Evolutionary conservation across 2,888 invertebrate species (phyloP).

Genomic region (Diarsia dahlii): DNA sequence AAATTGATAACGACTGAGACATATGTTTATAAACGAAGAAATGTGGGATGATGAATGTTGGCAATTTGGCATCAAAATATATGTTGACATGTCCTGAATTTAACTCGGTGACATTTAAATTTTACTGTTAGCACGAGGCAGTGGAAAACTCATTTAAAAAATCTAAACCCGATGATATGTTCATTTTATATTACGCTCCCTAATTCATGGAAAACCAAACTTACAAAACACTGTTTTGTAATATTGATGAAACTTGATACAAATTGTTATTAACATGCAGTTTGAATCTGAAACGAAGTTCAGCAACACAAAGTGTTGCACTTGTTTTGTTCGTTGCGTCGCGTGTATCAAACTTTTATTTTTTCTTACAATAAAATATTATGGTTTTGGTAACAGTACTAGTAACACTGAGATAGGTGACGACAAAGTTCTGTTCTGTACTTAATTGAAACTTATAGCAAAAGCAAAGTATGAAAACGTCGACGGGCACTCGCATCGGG

Average conservation of each 20-base stretch:
- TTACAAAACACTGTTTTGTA: not conserved
- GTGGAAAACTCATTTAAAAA: not conserved
- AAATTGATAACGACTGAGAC: not conserved
- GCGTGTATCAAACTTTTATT: too few relatives aligned
- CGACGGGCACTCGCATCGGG: not conserved
- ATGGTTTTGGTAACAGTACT: too few relatives aligned
- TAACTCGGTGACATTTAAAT: constrained; percentile 13
- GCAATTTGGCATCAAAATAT: constrained; percentile 25
- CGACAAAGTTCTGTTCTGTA: not conserved
- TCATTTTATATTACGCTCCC: not conserved
- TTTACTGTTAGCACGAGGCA: not conserved
- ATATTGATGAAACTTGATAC: not conserved
- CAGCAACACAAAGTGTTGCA: not conserved
- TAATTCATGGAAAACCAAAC: not conserved
- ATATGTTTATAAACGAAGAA: constrained; percentile 15
- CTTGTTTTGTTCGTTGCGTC: too few relatives aligned
- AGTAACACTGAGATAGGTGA: not conserved
- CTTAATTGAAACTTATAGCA: not conserved
- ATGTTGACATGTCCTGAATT: constrained; percentile 7
- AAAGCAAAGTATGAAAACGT: too few relatives aligned
- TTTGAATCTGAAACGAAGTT: not conserved
- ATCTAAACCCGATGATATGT: not conserved
- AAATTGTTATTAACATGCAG: not conserved
- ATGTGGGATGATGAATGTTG: constrained; percentile 14
- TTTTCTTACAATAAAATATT: too few relatives aligned